Conservation (phyloP, 2,113 vertebrate genomes). For the Machaerirhynchus nigripectus region DNA sequence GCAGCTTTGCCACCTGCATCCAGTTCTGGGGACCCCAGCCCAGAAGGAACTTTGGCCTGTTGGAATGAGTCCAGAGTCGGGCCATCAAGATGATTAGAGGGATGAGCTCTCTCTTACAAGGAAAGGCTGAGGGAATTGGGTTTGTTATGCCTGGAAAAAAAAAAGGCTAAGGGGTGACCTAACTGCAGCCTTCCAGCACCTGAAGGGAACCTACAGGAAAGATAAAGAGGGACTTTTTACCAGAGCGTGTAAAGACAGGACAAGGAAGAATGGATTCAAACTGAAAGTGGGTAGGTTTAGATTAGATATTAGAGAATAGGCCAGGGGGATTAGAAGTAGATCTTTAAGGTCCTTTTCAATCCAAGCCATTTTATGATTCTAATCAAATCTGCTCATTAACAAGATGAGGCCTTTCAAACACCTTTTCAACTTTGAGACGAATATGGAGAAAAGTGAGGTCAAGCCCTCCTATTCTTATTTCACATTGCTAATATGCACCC, state of each 20-base stretch:
- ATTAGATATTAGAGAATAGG: background rate
- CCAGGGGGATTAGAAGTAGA: accelerated
- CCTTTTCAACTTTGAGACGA: background rate
- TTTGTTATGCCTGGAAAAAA: background rate
- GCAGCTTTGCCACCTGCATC: background rate
- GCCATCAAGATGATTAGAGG: too few species aligned
- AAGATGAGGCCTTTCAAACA: background rate
- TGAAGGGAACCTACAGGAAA: background rate
- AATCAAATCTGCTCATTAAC: background rate
- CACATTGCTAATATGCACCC: background rate
- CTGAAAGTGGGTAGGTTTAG: background rate
- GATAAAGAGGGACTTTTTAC: background rate
- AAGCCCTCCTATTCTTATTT: background rate
- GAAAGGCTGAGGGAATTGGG: background rate
- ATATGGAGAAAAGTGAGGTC: background rate
- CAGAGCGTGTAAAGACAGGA: background rate
- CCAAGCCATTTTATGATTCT: background rate
- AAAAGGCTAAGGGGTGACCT: background rate
- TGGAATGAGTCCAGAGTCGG: background rate
- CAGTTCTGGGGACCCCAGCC: background rate
- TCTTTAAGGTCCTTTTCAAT: background rate
- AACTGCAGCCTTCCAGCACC: background rate
- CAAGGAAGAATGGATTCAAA: background rate
- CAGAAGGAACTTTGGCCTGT: background rate
- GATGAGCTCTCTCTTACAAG: background rate